Conservation (phyloP, 2,797 vertebrate species). For the Centropyge bicolor region DNA sequence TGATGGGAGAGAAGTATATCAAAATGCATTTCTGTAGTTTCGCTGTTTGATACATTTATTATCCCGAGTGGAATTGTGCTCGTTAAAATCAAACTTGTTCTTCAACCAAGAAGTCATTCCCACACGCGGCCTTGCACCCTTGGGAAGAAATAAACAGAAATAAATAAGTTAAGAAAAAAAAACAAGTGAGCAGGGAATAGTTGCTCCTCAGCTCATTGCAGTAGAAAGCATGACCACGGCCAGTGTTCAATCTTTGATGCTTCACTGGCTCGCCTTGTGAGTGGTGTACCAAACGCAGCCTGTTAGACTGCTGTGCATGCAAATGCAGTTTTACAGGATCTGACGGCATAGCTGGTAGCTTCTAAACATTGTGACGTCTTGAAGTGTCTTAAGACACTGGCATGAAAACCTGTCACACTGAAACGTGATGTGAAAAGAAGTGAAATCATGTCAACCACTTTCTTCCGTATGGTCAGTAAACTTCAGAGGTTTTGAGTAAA, state of each 20-base stretch:
- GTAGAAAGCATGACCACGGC: constrained; percentile 16
- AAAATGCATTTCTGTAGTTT: constrained; percentile 10
- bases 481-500: not conserved
- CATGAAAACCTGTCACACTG: not conserved
- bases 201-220: not conserved
- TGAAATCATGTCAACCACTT: not conserved
- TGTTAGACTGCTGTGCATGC: constrained; percentile 16
- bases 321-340: constrained; percentile 28
- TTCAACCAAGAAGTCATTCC: constrained; percentile 15
- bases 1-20: not conserved
- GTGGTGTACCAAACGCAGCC: constrained; percentile 27
- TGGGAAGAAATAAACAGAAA: constrained; percentile 32
- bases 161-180: constrained; percentile 43
- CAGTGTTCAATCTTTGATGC: constrained; percentile 30
- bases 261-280: constrained; percentile 19
- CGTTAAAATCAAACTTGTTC: constrained; percentile 39
- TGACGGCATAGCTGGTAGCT: not conserved
- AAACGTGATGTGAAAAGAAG: not conserved
- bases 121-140: not conserved
- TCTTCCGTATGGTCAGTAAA: no score
- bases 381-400: not conserved
- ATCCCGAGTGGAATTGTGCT: not conserved
- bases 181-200: constrained; percentile 23
- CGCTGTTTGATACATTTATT: not conserved
- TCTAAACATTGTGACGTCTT: not conserved